A percentile compares a stretch with the other conserved stretches of the same genome.
Evolutionary conservation across 92 coral and sea anemone genomes (phyloP).

Genomic region (Epizoanthus rinbou): DNA sequence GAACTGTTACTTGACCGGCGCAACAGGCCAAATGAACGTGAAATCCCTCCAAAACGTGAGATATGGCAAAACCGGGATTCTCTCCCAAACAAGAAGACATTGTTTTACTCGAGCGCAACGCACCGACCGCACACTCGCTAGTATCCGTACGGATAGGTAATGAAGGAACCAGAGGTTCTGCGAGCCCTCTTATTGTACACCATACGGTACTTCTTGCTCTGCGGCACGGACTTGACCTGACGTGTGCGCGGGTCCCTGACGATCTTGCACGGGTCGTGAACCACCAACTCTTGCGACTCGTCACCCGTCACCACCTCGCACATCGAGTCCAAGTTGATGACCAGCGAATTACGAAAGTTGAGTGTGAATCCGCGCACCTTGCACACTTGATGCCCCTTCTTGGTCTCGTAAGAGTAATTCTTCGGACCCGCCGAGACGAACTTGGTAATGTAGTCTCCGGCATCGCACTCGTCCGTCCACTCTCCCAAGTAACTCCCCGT

Average conservation of each 20-base stretch:
- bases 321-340: neutral
- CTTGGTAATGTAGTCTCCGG: neutral
- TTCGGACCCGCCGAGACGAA: slow-evolving; percentile 33
- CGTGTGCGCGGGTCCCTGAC: neutral
- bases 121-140: too few species aligned
- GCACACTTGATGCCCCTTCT: neutral
- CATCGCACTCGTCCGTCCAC: slow-evolving; percentile 18
- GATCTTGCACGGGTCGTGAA: neutral
- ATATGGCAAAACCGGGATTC: neutral
- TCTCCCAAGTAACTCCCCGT: slow-evolving; percentile 14
- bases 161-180: neutral
- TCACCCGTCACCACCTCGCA: neutral
- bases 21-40: neutral
- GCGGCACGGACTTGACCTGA: neutral
- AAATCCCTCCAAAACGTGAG: neutral
- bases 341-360: neutral
- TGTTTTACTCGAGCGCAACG: too few species aligned
- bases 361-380: neutral
- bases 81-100: too few species aligned
- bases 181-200: neutral
- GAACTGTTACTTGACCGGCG: neutral
- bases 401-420: neutral
- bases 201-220: neutral
- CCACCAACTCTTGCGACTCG: neutral
- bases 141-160: neutral